Base-by-base conservation (phyloP, 2,797 vertebrate species). In the Cirrhinus mrigala region DNA sequence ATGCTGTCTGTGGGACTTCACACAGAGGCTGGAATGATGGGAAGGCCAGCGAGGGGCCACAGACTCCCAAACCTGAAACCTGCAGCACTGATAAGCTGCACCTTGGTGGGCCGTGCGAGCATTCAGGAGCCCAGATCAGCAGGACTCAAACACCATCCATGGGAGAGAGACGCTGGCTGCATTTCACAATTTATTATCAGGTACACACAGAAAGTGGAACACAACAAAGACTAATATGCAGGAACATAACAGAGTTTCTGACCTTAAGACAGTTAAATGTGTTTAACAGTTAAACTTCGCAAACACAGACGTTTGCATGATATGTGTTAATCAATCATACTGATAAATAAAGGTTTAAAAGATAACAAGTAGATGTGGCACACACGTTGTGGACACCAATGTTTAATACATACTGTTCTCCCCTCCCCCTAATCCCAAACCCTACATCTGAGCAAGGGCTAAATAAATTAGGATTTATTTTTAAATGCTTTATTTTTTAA, bases 151-250 rank as follows among this genome's bases (percentile, higher is more conserved):
- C 44, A 62, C 60, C 15, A 27, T 64, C 74, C 73, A 69, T 54
- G 37, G 24, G 73, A 76, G 40, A 68, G 83, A 73, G 68, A 33
- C 6, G 22, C 44, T 73, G 24, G 54, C 77, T 79, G 52, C 44
- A 48, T 64, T 73, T 60, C 69, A 73, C 24, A 73, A 15, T 81
- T 64, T 64, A 64, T 74, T 79, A 80, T 85, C 77, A 85, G 54
- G 22, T 27, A 40, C 56, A 40, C 69, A 58, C 68, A 83, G 50
- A 77, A 68, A 77, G 82, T 40, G 27, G n/a, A 84, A 37, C 33
- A 20, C 46, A 66, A 18, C 62, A 44, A 66, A 68, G 82, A 3
- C 74, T 62, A 27, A 82, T 54, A 83, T 50, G 33, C 10, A 33
- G 12, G 7, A 50, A 4, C 10, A 29, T 12, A 9, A 76, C n/a